Percentiles rank a stretch among this genome's conserved stretches.
phyloP scores from a whole-genome alignment of 2,888 invertebrate species.

The Ischnus inquisitorius region DNA sequence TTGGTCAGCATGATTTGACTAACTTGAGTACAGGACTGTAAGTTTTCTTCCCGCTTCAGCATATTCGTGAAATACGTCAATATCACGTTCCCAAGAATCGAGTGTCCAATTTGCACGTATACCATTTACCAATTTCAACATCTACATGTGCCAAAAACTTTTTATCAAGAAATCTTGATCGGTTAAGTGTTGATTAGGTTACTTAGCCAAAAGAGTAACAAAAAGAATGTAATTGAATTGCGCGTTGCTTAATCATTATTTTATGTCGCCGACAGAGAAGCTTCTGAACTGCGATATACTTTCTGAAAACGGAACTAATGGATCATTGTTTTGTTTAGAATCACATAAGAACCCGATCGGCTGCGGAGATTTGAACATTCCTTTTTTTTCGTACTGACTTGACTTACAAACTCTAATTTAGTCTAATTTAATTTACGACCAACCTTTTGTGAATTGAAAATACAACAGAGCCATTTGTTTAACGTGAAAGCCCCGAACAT shows the following conservation, averaged over 20 bases:
- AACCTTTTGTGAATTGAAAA: not conserved
- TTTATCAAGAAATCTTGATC: not conserved
- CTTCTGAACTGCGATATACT: too few species aligned
- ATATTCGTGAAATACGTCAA: conserved; percentile 45
- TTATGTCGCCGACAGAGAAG: too few species aligned
- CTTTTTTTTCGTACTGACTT: not conserved
- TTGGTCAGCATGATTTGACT: not conserved
- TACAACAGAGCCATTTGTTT: not conserved
- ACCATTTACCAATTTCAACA: conserved; percentile 24
- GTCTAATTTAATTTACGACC: not conserved
- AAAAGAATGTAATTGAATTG: too few species aligned
- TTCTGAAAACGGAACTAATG: too few species aligned
- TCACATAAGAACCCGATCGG: too few species aligned
- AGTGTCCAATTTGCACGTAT: conserved; percentile 44
- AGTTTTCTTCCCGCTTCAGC: conserved; percentile 39
- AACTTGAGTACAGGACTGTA: conserved; percentile 49
- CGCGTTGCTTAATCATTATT: too few species aligned
- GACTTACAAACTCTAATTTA: not conserved
- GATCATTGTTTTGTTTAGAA: too few species aligned
- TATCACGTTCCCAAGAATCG: conserved; percentile 29
- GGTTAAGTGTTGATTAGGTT: not conserved
- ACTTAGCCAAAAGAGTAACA: too few species aligned
- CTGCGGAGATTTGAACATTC: too few species aligned
- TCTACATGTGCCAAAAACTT: not conserved
- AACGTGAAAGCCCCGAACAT: not conserved